Percentiles rank a stretch among this genome's conserved stretches.
Conservation (phyloP, 2,888 invertebrate genomes). For the Tenthredo mesomela region DNA sequence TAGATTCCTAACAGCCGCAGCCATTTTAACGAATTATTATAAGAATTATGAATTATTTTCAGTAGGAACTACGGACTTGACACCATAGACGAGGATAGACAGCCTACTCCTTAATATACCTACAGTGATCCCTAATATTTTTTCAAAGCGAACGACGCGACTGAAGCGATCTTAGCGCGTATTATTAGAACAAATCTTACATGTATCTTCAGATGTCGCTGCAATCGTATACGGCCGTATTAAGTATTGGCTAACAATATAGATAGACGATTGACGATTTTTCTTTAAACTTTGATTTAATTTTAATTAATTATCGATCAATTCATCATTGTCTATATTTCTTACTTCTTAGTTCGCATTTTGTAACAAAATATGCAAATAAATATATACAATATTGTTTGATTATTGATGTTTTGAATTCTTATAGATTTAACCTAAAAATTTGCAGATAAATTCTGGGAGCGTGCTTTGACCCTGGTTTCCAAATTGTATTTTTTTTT, state of each 20-base stretch:
- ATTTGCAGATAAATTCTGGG: not conserved
- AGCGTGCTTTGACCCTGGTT: not conserved
- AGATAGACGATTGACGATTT: not conserved
- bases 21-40: slow-evolving; percentile 67
- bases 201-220: not conserved
- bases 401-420: not conserved
- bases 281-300: not conserved
- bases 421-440: slow-evolving; percentile 28
- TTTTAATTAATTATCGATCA: not conserved
- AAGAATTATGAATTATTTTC: slow-evolving; percentile 35
- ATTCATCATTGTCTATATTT: not conserved
- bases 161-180: slow-evolving; percentile 10
- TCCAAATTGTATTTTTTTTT: not conserved
- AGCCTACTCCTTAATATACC: slow-evolving; percentile 31
- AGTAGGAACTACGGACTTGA: slow-evolving; percentile 44
- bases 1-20: slow-evolving; percentile 74
- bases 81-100: slow-evolving; percentile 47
- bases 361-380: not conserved
- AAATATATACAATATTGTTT: not conserved
- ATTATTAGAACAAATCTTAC: not conserved
- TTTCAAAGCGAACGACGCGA: not conserved
- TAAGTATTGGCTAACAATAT: not conserved
- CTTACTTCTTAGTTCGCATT: not conserved
- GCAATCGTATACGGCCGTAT: not conserved
- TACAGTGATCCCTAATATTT: slow-evolving; percentile 3